Evolutionary conservation across 1,140 invertebrate species (phyloP), one percentile per base, ranked within the genome.

Genomic region (Temnothorax curvispinosus): DNA sequence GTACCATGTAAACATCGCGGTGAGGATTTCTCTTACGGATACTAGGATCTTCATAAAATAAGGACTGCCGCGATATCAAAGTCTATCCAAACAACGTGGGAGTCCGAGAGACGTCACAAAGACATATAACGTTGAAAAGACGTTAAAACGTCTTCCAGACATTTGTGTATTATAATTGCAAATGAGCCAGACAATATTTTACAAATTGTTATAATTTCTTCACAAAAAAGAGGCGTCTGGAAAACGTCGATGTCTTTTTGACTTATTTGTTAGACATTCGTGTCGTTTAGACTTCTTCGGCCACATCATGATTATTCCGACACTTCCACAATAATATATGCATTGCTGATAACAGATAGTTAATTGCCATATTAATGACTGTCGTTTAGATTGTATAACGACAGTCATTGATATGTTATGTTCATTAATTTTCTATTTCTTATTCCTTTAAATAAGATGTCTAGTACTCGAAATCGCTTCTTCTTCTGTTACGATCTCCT

Each of bases 181-280:
- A 67, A 65, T 41, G 18, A 21, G 8, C 11, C 11, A 47, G n/a
- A 27, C 5, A 67, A 67, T 67, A 52, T 72, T 52, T 72, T 52
- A 50, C 67, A 52, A 47, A 69, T 47, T 44, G 18, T 65, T 65
- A 65, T 41, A 65, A 65, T 65, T 65, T 41, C 21, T 41, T 41
- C 64, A 41, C 38, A 65, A 69, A 65, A 41, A 21, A 65, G 18
- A n/a, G 8, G 11, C 4, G n/a, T 21, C n/a, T 47, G 11, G 6
- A 47, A 69, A 50, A 69, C 13, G 11, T 67, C 38, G 5, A 44
- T 21, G 18, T 65, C 18, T n/a, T 8, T 41, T 41, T 41, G 32
- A 64, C 32, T 18, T 41, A n/a, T 18, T 7, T 62, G 7, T 18
- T 41, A 9, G 8, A 65, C 13, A 7, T 41, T 38, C 41, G 27